Percentiles rank a stretch among this genome's conserved stretches.
Evolutionary conservation across 2,797 vertebrate species (phyloP).

Genomic region (Sebastolobus altivelis): DNA sequence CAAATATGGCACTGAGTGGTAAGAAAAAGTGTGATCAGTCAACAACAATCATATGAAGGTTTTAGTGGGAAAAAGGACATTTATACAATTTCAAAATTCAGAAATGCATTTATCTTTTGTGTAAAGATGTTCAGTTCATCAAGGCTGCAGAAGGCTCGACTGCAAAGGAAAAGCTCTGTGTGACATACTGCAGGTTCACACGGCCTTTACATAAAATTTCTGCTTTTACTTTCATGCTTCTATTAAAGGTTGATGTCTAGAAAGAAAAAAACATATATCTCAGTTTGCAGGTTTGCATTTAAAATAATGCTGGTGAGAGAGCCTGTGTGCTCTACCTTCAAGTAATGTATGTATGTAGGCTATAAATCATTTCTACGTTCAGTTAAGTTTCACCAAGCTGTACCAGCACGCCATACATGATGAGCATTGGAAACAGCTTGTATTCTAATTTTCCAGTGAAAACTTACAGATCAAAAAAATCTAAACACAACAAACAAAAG

Average conservation of each 20-base stretch:
- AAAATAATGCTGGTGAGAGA: constrained; percentile 67
- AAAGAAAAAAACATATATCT: constrained; percentile 11
- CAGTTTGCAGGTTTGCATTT: constrained; percentile 35
- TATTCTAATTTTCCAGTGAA: constrained; percentile 50
- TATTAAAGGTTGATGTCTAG: neutral
- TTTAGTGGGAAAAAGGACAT: constrained; percentile 26
- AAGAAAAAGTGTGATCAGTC: constrained; percentile 54
- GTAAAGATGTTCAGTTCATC: neutral
- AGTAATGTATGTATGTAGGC: constrained; percentile 40
- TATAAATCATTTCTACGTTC: constrained; percentile 32
- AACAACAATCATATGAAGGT: constrained; percentile 64
- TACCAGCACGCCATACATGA: constrained; percentile 21
- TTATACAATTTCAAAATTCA: constrained; percentile 12
- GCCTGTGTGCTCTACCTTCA: constrained; percentile 48
- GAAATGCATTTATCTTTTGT: constrained; percentile 1
- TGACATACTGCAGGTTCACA: constrained; percentile 7
- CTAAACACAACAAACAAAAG: constrained; percentile 17
- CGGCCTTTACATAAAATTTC: constrained; percentile 17
- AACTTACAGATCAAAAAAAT: constrained; percentile 20
- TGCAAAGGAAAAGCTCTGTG: constrained; percentile 13
- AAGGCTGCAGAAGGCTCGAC: constrained; percentile 13
- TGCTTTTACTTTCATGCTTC: constrained; percentile 17
- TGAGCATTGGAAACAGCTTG: constrained; percentile 19
- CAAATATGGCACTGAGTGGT: constrained; percentile 79
- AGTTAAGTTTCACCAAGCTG: constrained; percentile 35